These are phyloP conservation scores for Lasioglossum leucozonium DNA, from an alignment of 2,888 invertebrate species.

Conservation along the genomic window DNA sequence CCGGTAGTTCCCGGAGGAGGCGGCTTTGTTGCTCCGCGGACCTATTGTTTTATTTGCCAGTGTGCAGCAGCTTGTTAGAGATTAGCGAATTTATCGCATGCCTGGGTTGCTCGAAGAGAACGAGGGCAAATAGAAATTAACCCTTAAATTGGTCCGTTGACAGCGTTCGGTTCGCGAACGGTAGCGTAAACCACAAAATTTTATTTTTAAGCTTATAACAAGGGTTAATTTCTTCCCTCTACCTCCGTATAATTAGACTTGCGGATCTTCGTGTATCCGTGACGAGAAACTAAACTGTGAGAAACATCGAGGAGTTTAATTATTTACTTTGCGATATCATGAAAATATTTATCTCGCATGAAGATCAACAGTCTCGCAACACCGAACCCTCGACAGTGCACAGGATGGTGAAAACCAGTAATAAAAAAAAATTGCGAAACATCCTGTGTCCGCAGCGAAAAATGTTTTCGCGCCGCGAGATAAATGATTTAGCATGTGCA, in stretches of 20 bases:
- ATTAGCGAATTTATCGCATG: conserved; percentile 6
- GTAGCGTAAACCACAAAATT: neutral
- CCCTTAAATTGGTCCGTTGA: neutral
- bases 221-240: neutral
- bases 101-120: neutral
- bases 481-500: neutral
- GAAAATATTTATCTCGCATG: neutral
- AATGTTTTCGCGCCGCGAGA: neutral
- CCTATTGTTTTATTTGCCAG: neutral
- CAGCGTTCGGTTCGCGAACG: neutral
- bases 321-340: too few relatives aligned
- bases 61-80: conserved; percentile 1
- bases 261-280: neutral
- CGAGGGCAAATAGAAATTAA: neutral
- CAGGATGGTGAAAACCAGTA: neutral
- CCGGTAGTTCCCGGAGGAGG: neutral
- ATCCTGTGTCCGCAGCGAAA: neutral
- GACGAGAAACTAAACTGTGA: too few relatives aligned
- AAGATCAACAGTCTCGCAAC: neutral
- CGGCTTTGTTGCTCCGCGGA: neutral
- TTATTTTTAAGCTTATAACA: neutral
- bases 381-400: neutral
- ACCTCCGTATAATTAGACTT: neutral
- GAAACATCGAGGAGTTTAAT: too few relatives aligned
- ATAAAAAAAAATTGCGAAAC: neutral